These are phyloP conservation scores for Paraescarpia echinospica DNA, from an alignment of 1,140 invertebrate species.

Conservation along the genomic window DNA sequence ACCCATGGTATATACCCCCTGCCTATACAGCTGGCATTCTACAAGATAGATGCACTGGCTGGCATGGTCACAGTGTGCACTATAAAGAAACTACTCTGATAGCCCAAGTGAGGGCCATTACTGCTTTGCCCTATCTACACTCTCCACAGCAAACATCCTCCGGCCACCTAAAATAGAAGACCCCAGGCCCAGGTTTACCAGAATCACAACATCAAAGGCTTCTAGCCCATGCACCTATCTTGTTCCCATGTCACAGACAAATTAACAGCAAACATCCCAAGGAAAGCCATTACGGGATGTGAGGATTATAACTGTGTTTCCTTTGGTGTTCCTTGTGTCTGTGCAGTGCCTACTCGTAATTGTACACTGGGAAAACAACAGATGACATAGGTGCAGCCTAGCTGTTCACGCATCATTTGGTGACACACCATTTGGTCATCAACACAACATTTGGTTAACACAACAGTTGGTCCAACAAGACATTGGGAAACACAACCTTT, in stretches of 20 bases:
- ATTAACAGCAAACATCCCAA: neutral
- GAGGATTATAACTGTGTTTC: neutral
- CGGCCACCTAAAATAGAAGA: neutral
- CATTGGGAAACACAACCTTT: too few species aligned
- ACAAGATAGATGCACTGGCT: neutral
- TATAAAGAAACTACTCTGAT: neutral
- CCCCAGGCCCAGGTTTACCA: neutral
- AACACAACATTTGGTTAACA: too few species aligned
- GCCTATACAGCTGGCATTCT: neutral
- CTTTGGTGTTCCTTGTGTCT: neutral
- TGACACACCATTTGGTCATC: too few species aligned
- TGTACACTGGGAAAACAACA: neutral
- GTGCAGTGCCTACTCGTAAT: neutral
- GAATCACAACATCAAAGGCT: neutral
- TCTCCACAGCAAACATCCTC: neutral
- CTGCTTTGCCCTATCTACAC: neutral
- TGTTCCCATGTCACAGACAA: neutral
- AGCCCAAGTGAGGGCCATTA: neutral
- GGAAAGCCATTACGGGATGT: neutral
- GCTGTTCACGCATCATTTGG: too few species aligned
- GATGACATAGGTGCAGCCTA: too few species aligned
- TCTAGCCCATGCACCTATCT: neutral
- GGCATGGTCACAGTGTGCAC: neutral
- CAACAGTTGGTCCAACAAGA: too few species aligned
- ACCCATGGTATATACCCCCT: neutral